phyloP scores from a whole-genome alignment of 2,113 vertebrate genomes.

The Xenopus tropicalis region UCB_Xtro_10.0 CM004446.2:81270501-81271000 shows the following conservation, averaged over 20 bases:
- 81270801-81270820: conserved; percentile 9
- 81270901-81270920: conserved; percentile 22
- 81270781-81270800: too few species aligned
- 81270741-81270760: conserved; percentile 10
- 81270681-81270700: too few species aligned
- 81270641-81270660: too few species aligned
- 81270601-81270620: too few species aligned
- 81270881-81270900: conserved; percentile 12
- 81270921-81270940: conserved; percentile 5
- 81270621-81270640: too few species aligned
- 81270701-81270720: conserved; percentile 4
- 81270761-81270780: background rate
- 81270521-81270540: too few species aligned
- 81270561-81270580: too few species aligned
- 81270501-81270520: too few species aligned
- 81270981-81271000: background rate
- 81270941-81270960: conserved; percentile 11
- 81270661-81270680: too few species aligned
- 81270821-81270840: conserved; percentile 11
- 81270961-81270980: background rate
- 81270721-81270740: conserved; percentile 6
- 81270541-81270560: too few species aligned
- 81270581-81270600: too few species aligned
- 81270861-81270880: conserved; percentile 19
- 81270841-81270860: conserved; percentile 27